A percentile compares a stretch with the other conserved stretches of the same genome.
These are phyloP conservation scores for Gryllus bimaculatus DNA, from an alignment of 1,140 invertebrate species.

Conservation along the genomic window DNA sequence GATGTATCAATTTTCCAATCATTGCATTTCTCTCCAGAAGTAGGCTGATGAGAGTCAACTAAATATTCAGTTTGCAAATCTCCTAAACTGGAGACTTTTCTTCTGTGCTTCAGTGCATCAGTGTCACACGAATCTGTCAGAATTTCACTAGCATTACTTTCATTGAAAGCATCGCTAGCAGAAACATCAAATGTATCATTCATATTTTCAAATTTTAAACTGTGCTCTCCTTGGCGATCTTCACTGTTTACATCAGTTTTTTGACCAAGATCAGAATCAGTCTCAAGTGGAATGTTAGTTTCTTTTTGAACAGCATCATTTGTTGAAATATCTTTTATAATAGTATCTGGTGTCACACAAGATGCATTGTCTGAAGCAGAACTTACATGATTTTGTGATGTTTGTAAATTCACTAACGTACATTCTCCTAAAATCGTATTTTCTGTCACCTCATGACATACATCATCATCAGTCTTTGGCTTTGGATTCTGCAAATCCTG, in stretches of 20 bases:
- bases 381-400: neutral
- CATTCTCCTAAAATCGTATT: neutral
- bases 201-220: neutral
- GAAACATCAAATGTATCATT: neutral
- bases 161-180: neutral
- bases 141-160: neutral
- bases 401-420: neutral
- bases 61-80: constrained; percentile 1
- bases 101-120: neutral
- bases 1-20: neutral
- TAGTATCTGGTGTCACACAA: neutral
- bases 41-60: neutral
- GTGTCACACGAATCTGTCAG: neutral
- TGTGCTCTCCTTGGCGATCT: neutral
- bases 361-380: neutral
- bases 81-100: neutral
- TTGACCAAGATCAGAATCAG: neutral
- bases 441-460: neutral
- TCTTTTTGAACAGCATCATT: neutral
- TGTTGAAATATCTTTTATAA: neutral
- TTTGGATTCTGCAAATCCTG: neutral
- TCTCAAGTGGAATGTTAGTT: neutral
- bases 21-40: neutral
- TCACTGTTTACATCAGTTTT: neutral
- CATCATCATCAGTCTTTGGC: neutral